A percentile compares a stretch with the other conserved stretches of the same genome.
These are phyloP conservation scores for Prunella fulvescens DNA, from an alignment of 2,113 vertebrate species.

Conservation along the genomic window DNA sequence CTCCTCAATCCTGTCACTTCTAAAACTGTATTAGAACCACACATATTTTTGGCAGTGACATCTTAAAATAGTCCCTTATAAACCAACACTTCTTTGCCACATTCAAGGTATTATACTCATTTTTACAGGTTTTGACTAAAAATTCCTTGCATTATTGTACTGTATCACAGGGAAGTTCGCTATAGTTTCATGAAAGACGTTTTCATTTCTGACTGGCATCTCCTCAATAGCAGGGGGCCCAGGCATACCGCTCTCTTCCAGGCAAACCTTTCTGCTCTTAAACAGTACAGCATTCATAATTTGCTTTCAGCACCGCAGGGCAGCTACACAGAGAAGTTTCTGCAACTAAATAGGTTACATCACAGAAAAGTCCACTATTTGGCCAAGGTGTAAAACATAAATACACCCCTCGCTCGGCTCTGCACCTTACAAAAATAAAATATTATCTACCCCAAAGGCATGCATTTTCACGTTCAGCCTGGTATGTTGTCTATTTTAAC, in stretches of 20 bases:
- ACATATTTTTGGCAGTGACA: constrained; percentile 48
- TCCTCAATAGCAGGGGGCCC: constrained; percentile 81
- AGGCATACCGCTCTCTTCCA: constrained; percentile 76
- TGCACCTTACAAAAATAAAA: constrained; percentile 50
- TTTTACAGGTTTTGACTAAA: constrained; percentile 70
- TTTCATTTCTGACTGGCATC: constrained; percentile 84
- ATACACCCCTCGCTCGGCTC: constrained; percentile 53
- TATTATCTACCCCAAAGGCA: not conserved
- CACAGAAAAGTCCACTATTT: constrained; percentile 71
- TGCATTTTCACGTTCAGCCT: not conserved
- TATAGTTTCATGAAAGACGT: constrained; percentile 82
- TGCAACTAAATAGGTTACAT: constrained; percentile 74
- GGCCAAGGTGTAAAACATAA: constrained; percentile 72
- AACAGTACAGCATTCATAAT: constrained; percentile 83
- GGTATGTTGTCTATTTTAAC: not conserved
- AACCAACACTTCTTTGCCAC: constrained; percentile 50
- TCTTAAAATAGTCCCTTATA: constrained; percentile 40
- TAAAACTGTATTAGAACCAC: constrained; percentile 54
- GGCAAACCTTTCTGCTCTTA: constrained; percentile 75
- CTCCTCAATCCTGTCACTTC: constrained; percentile 45
- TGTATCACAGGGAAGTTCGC: constrained; percentile 75
- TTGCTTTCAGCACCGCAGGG: constrained; percentile 70
- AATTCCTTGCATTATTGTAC: constrained; percentile 72
- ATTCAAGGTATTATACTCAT: constrained; percentile 58
- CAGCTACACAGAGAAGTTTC: constrained; percentile 74